phyloP scores from a whole-genome alignment of 2,113 vertebrate genomes.

The Hippocampus zosterae region DNA sequence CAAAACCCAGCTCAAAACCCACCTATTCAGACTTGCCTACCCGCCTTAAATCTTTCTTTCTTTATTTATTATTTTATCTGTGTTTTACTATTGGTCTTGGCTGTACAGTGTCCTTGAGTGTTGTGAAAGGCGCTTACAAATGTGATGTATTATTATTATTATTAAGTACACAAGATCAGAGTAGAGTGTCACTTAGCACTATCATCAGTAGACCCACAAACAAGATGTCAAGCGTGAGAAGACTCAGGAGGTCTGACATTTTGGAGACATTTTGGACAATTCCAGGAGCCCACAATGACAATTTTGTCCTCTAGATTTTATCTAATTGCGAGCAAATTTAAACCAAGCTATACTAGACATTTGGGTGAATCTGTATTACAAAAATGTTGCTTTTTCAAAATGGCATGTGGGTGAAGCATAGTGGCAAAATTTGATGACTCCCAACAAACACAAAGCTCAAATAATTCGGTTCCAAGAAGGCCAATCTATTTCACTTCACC shows the following conservation, averaged over 20 bases:
- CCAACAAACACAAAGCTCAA: neutral
- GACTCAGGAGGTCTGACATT: too few relatives aligned
- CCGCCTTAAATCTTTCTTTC: too few relatives aligned
- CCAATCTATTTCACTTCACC: neutral
- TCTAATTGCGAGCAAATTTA: neutral
- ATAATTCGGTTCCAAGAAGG: neutral
- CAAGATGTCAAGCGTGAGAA: too few relatives aligned
- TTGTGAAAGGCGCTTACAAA: too few relatives aligned
- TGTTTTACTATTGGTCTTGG: too few relatives aligned
- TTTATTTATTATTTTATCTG: too few relatives aligned
- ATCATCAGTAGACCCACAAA: neutral
- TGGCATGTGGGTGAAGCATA: too few relatives aligned
- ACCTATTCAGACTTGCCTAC: too few relatives aligned
- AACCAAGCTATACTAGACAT: neutral
- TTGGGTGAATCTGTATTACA: neutral
- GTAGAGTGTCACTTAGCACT: neutral
- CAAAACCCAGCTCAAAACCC: too few relatives aligned
- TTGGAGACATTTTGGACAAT: too few relatives aligned
- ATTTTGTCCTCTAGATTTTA: neutral
- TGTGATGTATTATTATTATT: too few relatives aligned
- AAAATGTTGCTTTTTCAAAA: neutral
- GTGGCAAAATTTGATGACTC: neutral
- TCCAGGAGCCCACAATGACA: neutral
- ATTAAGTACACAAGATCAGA: neutral
- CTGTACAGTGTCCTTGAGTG: too few relatives aligned